These are phyloP conservation scores for Graptemys geographica DNA, from an alignment of 2,797 vertebrate genomes.

Conservation along the genomic window DNA sequence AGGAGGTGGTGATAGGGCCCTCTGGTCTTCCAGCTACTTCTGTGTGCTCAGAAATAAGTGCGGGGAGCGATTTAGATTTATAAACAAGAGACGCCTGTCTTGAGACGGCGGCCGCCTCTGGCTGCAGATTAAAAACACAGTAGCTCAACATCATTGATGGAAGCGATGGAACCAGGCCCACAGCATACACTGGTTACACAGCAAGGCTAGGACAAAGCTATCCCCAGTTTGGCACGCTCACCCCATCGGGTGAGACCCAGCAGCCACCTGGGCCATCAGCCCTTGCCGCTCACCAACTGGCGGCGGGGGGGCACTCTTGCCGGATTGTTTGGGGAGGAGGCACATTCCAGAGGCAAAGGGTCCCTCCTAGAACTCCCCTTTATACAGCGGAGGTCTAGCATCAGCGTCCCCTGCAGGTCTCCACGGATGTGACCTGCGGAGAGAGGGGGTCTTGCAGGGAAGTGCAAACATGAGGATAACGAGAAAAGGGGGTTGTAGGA, in stretches of 20 bases:
- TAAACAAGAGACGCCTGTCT: background rate
- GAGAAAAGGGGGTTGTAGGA: no score
- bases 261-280: background rate
- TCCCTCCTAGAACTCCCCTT: no score
- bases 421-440: no score
- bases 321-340: background rate
- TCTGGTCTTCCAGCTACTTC: background rate
- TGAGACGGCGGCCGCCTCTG: background rate
- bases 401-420: no score
- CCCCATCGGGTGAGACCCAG: background rate
- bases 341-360: background rate
- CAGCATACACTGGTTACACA: no score
- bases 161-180: background rate
- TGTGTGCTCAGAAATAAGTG: accelerated
- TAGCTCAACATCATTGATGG: no score
- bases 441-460: background rate
- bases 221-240: background rate
- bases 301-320: background rate
- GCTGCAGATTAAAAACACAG: background rate
- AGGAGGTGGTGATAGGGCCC: accelerated
- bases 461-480: background rate
- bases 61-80: no score
- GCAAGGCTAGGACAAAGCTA: background rate
- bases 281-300: no score
- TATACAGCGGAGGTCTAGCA: background rate